Percentiles rank a stretch among this genome's conserved stretches.
Conservation (phyloP, 2,888 invertebrate genomes). For the Diarsia brunnea region DNA sequence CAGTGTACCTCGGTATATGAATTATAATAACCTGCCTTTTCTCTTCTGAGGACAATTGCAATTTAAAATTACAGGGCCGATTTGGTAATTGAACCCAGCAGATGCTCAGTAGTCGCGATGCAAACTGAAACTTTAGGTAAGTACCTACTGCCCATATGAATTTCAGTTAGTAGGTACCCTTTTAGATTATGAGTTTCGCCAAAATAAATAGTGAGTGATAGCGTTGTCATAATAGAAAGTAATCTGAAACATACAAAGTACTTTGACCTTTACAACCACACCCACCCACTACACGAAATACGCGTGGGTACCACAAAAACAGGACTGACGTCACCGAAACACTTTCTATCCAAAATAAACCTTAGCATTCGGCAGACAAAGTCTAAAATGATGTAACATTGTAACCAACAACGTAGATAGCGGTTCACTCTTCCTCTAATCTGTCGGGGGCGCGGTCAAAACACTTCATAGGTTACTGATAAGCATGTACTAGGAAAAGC, state of each 20-base stretch:
- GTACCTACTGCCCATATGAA: background rate
- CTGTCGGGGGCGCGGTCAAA: slow-evolving; percentile 65
- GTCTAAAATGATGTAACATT: slow-evolving; percentile 32
- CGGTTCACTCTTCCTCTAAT: slow-evolving; percentile 36
- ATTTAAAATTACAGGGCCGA: background rate
- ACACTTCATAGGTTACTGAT: slow-evolving; percentile 57
- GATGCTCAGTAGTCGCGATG: no score
- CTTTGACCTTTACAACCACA: slow-evolving; percentile 30
- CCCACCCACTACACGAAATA: slow-evolving; percentile 27
- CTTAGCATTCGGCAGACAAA: slow-evolving; percentile 6
- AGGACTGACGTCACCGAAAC: slow-evolving; percentile 42
- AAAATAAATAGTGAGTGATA: background rate
- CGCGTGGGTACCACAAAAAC: slow-evolving; percentile 34
- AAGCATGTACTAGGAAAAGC: slow-evolving; percentile 31
- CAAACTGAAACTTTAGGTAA: no score
- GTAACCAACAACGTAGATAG: slow-evolving; percentile 36
- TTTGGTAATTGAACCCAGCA: no score
- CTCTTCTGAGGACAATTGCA: background rate
- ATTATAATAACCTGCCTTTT: background rate
- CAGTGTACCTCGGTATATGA: background rate
- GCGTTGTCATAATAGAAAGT: background rate
- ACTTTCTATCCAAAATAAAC: slow-evolving; percentile 36
- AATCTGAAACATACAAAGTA: background rate
- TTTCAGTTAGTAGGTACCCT: background rate
- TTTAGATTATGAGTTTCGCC: background rate